phyloP scores from a whole-genome alignment of 2,888 invertebrate genomes.

The Podotricha telesiphe region DNA sequence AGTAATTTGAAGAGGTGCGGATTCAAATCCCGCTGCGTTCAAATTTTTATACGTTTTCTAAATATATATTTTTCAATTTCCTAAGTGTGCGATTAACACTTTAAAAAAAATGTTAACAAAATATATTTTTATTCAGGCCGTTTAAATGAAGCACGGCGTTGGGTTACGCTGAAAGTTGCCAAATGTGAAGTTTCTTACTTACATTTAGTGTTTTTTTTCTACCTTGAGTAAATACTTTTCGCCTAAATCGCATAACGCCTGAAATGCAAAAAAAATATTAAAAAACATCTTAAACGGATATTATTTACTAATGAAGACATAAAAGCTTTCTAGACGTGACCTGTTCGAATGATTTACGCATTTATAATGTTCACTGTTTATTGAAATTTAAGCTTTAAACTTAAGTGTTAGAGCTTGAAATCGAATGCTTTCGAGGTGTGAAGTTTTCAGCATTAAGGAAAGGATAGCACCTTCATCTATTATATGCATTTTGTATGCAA shows the following conservation, averaged over 20 bases:
- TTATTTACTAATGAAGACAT: constrained; percentile 27
- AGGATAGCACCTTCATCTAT: constrained; percentile 39
- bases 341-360: constrained; percentile 29
- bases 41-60: too few species aligned
- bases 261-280: background rate
- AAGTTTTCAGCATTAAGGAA: constrained; percentile 59
- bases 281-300: background rate
- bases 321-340: constrained; percentile 34
- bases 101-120: too few species aligned
- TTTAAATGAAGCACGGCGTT: background rate
- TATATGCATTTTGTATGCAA: constrained; percentile 37
- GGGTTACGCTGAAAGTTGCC: background rate
- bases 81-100: too few species aligned
- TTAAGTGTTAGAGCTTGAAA: background rate
- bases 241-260: too few species aligned
- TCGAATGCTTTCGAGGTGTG: constrained; percentile 43
- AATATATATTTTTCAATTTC: too few species aligned
- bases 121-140: too few species aligned
- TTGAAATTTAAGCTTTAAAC: background rate
- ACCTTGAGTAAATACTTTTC: too few species aligned
- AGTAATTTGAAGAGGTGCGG: too few species aligned
- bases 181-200: too few species aligned
- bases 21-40: too few species aligned
- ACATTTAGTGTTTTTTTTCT: too few species aligned
- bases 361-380: background rate